Base-by-base conservation (phyloP, 1,140 invertebrate genomes). In the Trichomalopsis sarcophagae region DNA sequence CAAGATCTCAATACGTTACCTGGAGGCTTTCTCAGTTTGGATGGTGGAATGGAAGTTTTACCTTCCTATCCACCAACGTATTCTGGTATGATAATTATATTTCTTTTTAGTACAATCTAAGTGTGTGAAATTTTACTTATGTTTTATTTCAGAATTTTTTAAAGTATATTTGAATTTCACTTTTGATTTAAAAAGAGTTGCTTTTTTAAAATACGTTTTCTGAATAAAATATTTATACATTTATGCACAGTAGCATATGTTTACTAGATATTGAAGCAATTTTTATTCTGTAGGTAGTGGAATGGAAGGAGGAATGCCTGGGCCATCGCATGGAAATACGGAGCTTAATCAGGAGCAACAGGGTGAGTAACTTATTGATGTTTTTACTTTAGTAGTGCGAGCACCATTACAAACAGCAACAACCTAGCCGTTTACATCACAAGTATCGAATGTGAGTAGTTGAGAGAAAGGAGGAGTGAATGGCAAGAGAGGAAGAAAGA, bases 401-500 rank as follows among this genome's bases (percentile, higher is more conserved):
- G 92, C 92, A 93, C 92, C 92, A 93, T 93, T 93, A 93, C 92
- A 93, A 93, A 93, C 92, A 93, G 92, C 92, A 93, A 93, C 92
- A 93, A 93, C 92, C 92, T 93, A 93, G 92, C 91, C 92, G 91
- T 93, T 86, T 92, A 92, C 90, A 91, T 93, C 91, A 91, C 90
- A 91, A 91, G 89, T 91, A 89, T 90, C 81, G 90, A 91, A 93
- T 92, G 90, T 91, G 91, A 93, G 90, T 92, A 91, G 89, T 92
- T 89, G 90, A 87, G 90, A 89, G 88, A 90, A 89, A 90, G 89
- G 88, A 90, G 87, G 91, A 91, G 90, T 89, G 89, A 89, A 47
- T 74, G 73, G 55, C n/a, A 36, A 73, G 75, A 33, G 40, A 84
- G 62, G n/a, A 44, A 81, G n/a, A 69, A 36, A 33, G 78, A 40